Conservation (phyloP, 2,797 vertebrate genomes). For the Xiphophorus birchmanni region DNA sequence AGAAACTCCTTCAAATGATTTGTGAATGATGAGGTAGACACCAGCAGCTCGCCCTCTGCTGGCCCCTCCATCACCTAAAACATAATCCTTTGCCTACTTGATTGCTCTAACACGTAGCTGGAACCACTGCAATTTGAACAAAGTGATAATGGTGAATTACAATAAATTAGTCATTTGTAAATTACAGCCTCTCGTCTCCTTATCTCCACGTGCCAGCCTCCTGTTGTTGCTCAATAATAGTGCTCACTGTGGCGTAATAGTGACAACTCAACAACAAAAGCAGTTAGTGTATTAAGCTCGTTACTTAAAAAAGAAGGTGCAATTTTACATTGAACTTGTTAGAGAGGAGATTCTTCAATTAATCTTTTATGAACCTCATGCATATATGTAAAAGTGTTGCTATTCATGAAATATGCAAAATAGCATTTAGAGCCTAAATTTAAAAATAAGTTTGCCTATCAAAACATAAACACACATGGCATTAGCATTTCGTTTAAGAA, state of each 20-base stretch:
- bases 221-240: neutral
- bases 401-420: constrained; percentile 28
- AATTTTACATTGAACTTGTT: constrained; percentile 6
- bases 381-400: constrained; percentile 13
- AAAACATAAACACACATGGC: constrained; percentile 5
- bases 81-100: neutral
- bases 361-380: constrained; percentile 21
- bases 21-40: neutral
- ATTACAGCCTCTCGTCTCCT: neutral
- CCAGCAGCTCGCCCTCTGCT: neutral
- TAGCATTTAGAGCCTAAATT: constrained; percentile 11
- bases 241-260: neutral
- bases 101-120: neutral
- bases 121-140: constrained; percentile 4
- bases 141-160: constrained; percentile 2
- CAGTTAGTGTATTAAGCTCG: neutral
- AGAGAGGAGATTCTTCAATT: constrained; percentile 6
- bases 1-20: neutral
- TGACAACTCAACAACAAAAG: neutral
- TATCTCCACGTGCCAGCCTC: neutral
- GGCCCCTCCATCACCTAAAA: neutral
- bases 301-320: neutral
- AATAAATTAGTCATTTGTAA: neutral
- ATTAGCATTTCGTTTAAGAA: neutral
- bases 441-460: constrained; percentile 3